phyloP scores from a whole-genome alignment of 2,888 invertebrate species.

The Lasioglossum vierecki region DNA sequence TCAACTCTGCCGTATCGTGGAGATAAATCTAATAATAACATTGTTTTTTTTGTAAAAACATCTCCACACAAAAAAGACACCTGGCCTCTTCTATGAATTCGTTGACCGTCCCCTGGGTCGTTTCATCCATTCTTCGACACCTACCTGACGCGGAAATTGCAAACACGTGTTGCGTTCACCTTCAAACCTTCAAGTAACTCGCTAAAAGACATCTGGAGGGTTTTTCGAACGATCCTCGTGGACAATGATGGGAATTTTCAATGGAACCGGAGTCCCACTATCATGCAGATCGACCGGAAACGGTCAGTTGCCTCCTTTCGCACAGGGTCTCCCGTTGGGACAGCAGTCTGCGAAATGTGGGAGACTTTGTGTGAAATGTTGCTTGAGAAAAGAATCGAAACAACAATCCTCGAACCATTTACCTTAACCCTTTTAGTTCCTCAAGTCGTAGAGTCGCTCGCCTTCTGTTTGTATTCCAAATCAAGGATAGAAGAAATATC shows the following conservation, averaged over 20 bases:
- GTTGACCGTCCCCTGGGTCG: background rate
- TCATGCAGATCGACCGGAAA: conserved; percentile 7
- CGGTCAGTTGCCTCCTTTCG: background rate
- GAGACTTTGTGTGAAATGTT: background rate
- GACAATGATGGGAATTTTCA: background rate
- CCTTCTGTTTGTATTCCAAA: background rate
- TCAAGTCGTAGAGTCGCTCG: background rate
- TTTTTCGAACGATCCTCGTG: background rate
- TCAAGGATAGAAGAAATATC: background rate
- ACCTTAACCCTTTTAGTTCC: background rate
- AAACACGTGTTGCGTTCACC: background rate
- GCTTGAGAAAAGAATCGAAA: background rate
- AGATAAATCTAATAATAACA: background rate
- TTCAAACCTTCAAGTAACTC: background rate
- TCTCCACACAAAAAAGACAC: background rate
- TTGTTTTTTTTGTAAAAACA: background rate
- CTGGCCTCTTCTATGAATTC: background rate
- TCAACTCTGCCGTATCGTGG: background rate
- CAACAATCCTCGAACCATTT: background rate
- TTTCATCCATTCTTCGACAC: background rate
- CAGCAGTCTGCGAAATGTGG: background rate
- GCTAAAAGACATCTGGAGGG: background rate
- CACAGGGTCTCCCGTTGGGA: background rate
- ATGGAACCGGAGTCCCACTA: background rate
- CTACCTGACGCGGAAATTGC: background rate